phyloP scores from a whole-genome alignment of 2,888 invertebrate species.

The Caenorhabditis drosophilae region DNA sequence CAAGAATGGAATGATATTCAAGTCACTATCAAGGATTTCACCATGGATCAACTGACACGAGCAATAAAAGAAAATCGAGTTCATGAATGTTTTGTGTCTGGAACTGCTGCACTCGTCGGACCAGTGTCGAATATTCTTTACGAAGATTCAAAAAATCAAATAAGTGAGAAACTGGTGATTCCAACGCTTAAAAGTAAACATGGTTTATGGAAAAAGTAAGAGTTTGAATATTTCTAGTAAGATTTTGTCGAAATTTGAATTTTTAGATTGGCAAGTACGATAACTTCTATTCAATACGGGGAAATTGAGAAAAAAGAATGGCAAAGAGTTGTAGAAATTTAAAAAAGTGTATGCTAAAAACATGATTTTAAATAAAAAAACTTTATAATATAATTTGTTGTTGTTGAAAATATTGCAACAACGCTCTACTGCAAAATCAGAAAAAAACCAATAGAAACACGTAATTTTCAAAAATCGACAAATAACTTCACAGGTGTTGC shows the following conservation, averaged over 20 bases:
- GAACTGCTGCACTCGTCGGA: slow-evolving; percentile 92
- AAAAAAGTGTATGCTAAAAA: too few relatives aligned
- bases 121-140: slow-evolving; percentile 87
- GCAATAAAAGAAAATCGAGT: slow-evolving; percentile 83
- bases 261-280: slow-evolving; percentile 76
- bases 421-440: too few relatives aligned
- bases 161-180: slow-evolving; percentile 72
- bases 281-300: slow-evolving; percentile 80
- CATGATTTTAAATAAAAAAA: neutral
- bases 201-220: slow-evolving; percentile 77
- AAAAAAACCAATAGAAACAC: too few relatives aligned
- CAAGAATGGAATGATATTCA: slow-evolving; percentile 82
- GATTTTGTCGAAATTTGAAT: neutral
- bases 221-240: neutral
- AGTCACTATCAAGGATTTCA: slow-evolving; percentile 81
- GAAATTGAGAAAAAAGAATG: slow-evolving; percentile 13
- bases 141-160: slow-evolving; percentile 68
- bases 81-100: slow-evolving; percentile 92
- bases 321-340: slow-evolving; percentile 28
- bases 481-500: too few relatives aligned
- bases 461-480: too few relatives aligned
- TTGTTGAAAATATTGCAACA: too few relatives aligned
- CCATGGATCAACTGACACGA: slow-evolving; percentile 82
- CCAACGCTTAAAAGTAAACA: slow-evolving; percentile 75
- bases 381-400: neutral